Evolutionary conservation across 2,888 invertebrate genomes (phyloP), one percentile per base, ranked within the genome.

Genomic region (Pristionchus exspectatus): DNA sequence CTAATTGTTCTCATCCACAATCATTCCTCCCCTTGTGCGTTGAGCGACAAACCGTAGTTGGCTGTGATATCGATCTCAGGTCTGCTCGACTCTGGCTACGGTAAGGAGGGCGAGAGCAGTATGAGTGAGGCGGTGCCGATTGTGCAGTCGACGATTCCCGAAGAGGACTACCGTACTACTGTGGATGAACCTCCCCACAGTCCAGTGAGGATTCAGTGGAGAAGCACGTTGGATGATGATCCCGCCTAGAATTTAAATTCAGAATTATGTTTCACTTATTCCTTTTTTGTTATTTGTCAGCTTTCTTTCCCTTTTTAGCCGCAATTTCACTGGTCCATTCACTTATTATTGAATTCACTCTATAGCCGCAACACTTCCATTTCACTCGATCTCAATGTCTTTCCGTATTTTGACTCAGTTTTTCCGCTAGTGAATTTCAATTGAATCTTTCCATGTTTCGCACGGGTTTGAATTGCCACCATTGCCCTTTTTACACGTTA

Each of bases 91-190:
- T 87, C 87, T 12, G 87, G 87, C 14, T 87, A 87, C 30, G 87
- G 87, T 14, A 87, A 72, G 72, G 87, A 87, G 21, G 72, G 72
- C 50, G 87, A 87, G 87, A 87, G 59, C 16, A 87, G 87, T 33
- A 50, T 87, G 72, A 54, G 54, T n/a, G 87, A 87, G 56, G 30
- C 30, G 1, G 87, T 87, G 27, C 44, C 38, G 30, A 30, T 69
- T 33, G 18, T 27, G n/a, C 5, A 18, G 38, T 27, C 33, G 27
- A 18, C 44, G 44, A 50, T 77, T 50, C 44, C 44, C 24, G 77
- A 77, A 21, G 77, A 74, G 74, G 18, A 74, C 3, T 7, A 38
- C 18, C 14, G 33, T 38, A 33, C 4, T 21, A 12, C 16, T 14
- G 33, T 63, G 33, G 86, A 14, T 9, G 86, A 38, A 44, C 24